phyloP scores from a whole-genome alignment of 2,113 vertebrate genomes.

The Pituophis catenifer region DNA sequence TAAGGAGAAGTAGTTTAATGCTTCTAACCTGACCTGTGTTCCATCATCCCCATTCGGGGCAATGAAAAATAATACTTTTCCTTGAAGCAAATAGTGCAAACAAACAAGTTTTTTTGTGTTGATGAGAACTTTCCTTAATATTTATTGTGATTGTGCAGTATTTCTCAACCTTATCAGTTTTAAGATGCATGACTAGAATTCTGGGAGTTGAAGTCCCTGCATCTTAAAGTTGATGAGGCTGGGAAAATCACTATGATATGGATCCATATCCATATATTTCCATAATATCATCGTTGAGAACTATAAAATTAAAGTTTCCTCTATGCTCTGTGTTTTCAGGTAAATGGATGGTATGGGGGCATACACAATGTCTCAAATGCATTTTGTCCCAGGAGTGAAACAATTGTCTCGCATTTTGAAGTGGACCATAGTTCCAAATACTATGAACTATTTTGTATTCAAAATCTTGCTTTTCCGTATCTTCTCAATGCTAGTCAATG shows the following conservation, averaged over 20 bases:
- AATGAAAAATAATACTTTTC: neutral
- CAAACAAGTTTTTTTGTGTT: neutral
- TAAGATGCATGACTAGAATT: neutral
- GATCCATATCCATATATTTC: no score
- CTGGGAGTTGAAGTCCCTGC: neutral
- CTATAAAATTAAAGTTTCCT: neutral
- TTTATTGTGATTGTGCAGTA: neutral
- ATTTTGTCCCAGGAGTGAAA: neutral
- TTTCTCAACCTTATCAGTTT: neutral
- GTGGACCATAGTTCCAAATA: neutral
- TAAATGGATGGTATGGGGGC: neutral
- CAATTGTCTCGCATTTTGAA: neutral
- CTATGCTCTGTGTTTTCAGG: neutral
- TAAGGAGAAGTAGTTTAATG: neutral
- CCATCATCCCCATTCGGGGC: neutral
- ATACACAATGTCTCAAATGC: neutral
- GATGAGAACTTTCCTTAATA: neutral
- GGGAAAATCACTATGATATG: neutral
- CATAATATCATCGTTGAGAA: neutral
- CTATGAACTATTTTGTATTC: neutral
- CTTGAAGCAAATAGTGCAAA: neutral
- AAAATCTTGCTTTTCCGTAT: neutral
- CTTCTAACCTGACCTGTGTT: neutral
- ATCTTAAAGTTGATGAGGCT: neutral
- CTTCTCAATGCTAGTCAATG: neutral